Base-by-base conservation (phyloP, 2,113 vertebrate genomes). In the Forbesichthys agassizii region DNA sequence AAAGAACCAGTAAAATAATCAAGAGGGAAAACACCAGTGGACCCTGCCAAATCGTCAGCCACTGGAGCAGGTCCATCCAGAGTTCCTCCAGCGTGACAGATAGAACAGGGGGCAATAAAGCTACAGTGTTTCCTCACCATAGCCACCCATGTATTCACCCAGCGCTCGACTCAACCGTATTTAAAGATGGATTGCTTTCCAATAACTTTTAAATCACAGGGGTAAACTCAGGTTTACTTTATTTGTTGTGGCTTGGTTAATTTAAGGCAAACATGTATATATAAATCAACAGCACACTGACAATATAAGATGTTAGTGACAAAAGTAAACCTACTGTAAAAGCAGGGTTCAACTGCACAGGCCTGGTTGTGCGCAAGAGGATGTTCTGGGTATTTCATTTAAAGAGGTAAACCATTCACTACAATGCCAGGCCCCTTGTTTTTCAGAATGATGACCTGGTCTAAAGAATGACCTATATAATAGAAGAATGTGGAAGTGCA, bases 51-150 rank as follows among this genome's bases (percentile, higher is more conserved):
- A 71, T 33, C 56, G 36, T 83, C 60, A 78, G 67, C 49, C 65
- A 12, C 5, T 84, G 83, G 80, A 85, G 75, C 51, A 0, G n/a
- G 57, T 80, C 79, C 82, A 84, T 81, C 58, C 58, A 59, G 67
- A 79, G 76, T 73, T 75, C 77, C 77, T 84, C 36, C 52, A 69
- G 79, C 52, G 18, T 78, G 78, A 85, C 68, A 66, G 59, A 88
- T 86, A 79, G 74, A 81, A 80, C 63, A 48, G 14, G 27, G 75
- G 62, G 68, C 60, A 64, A 73, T 79, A 75, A 80, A 84, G 68
- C 20, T 48, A n/a, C 62, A 13, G 64, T 59, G 64, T 67, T 64
- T 48, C 63, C 42, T 66, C 66, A n/a, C 62, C 27, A 13, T 0
- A 0, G 33, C n/a, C 13, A 60, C 56, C 20, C 7, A 16, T 68